phyloP scores from a whole-genome alignment of 1,140 invertebrate species.

The Aphidius gifuensis region DNA sequence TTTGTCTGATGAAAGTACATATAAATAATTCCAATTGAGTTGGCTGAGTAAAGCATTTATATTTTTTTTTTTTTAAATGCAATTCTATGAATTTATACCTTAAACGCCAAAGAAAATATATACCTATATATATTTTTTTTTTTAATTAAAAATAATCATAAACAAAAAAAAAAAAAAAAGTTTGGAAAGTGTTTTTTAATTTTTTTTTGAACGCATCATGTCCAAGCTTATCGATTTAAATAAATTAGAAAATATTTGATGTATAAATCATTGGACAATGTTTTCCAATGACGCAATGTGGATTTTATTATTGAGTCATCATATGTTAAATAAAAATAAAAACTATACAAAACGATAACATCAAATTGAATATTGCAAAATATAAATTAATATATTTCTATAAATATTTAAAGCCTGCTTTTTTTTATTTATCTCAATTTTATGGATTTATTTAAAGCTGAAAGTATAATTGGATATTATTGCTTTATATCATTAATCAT shows the following conservation, averaged over 20 bases:
- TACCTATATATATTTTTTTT: background rate
- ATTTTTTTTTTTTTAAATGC: background rate
- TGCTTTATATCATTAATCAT: too few species aligned
- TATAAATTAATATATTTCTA: too few species aligned
- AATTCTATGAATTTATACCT: background rate
- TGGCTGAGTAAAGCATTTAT: background rate
- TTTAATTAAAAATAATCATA: background rate
- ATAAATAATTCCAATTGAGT: too few species aligned
- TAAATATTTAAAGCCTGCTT: too few species aligned
- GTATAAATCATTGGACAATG: background rate
- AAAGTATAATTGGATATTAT: too few species aligned
- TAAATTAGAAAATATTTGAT: slow-evolving; percentile 10
- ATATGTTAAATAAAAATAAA: too few species aligned
- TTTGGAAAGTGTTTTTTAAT: background rate
- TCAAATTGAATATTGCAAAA: too few species aligned
- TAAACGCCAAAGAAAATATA: background rate
- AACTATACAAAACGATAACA: too few species aligned
- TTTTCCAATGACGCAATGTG: slow-evolving; percentile 2
- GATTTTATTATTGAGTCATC: too few species aligned
- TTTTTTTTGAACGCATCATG: slow-evolving; percentile 6
- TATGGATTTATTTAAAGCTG: too few species aligned
- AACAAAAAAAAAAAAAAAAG: slow-evolving; percentile 9
- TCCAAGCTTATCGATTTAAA: slow-evolving; percentile 7
- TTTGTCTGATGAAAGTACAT: too few species aligned
- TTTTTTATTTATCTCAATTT: too few species aligned